Evolutionary conservation across 2,797 vertebrate genomes (phyloP).

Genomic region (Sebastes diaconus): DNA sequence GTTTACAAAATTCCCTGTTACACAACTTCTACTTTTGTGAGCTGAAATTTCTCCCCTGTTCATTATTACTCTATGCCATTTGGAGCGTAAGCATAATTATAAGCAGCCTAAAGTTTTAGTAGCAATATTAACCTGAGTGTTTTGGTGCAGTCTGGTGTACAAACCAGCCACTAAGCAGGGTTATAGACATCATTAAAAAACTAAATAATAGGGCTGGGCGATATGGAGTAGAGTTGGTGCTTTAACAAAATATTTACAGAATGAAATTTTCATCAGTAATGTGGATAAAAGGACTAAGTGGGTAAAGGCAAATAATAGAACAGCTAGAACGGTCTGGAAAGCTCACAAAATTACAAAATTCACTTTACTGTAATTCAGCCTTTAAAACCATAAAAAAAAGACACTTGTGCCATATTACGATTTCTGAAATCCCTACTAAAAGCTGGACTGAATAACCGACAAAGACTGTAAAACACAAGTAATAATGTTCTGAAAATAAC

Average conservation of each 20-base stretch:
- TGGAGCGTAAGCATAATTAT: background rate
- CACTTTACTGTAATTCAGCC: no score
- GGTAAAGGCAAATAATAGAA: no score
- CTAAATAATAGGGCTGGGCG: no score
- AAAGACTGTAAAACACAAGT: background rate
- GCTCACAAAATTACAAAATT: no score
- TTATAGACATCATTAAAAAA: background rate
- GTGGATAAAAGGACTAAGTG: no score
- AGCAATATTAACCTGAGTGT: background rate
- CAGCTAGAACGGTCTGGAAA: no score
- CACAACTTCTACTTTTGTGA: background rate
- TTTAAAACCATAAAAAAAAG: no score
- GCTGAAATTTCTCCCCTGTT: background rate
- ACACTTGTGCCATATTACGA: no score
- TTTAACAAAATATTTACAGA: no score
- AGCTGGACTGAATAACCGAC: background rate
- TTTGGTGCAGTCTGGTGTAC: background rate
- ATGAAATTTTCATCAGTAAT: no score
- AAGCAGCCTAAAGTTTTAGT: background rate
- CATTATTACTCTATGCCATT: background rate
- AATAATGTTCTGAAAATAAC: background rate
- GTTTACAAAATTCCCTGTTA: background rate
- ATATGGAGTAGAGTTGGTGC: no score
- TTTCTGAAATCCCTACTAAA: no score
- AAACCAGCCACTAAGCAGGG: background rate